Base-by-base conservation (phyloP, 64 coral and sea anemone genomes). In the Actinia tenebrosa region DNA sequence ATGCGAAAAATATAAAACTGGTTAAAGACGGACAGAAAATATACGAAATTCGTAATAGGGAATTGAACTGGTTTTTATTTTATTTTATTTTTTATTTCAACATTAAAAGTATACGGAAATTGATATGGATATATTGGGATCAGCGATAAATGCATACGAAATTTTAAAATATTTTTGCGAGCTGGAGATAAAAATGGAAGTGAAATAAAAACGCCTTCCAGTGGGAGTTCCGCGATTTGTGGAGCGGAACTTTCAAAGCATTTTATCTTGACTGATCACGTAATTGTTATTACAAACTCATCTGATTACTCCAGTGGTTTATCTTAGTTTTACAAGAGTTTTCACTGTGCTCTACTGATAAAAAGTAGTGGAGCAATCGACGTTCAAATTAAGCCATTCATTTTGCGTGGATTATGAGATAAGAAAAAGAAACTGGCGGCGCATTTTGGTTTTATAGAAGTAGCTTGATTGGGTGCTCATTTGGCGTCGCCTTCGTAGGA, bases 231-330 rank as follows among this genome's bases (percentile, higher is more conserved):
- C 63, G 63, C 3, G 63, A 66, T 66, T 66, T 66, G 63, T 75
- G 26, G 25, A 23, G 69, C 69, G 69, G 69, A 75, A 75, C 6
- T 75, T 75, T 75, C 69, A 75, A 75, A 42, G 26, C 69, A 75
- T 75, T 43, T 75, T 43, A 75, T 75, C 69, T 10, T 75, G 25
- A 75, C 23, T 42, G 37, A 75, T 75, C 69, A 42, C 26, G 69
- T 75, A 75, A 75, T 75, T 75, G 69, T 75, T 75, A 75, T 75
- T 75, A 75, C 23, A 75, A 75, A 75, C 13, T 3, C n/a, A 27
- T 75, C 23, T 75, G 69, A 75, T 30, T 26, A 7, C 10, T 30
- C 69, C 63, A 75, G 26, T 14, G 23, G 11, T 75, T 75, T 75
- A 75, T 75, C 69, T 75, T 42, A 42, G 27, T 42, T 30, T 75